Base-by-base conservation (phyloP, 2,113 vertebrate species). In the Muscicapa adusta region DNA sequence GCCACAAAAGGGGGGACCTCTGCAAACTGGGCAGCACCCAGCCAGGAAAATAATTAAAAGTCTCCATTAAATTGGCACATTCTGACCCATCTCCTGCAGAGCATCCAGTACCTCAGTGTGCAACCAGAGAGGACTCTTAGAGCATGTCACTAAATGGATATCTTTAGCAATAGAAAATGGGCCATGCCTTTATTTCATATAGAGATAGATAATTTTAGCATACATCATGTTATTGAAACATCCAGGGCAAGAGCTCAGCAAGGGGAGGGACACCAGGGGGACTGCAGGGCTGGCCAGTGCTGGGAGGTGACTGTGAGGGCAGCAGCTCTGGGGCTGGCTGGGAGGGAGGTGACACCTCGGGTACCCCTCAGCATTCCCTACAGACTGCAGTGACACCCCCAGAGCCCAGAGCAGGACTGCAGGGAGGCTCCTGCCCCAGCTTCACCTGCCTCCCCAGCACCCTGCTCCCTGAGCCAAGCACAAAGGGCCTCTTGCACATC, bases 361-460 rank as follows among this genome's bases (percentile, higher is more conserved):
- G 29, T 34, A 31, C 31, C 12, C 60, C 54, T 61, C 86, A 57
- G 73, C 79, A 45, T 51, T 51, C 89, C 33, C 53, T 11, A 3
- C 1, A 8, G 48, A 18, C 8, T 42, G 6, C 0, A 10, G 47
- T 1, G 6, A 33, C 1, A 25, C 4, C 5, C n/a, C 25, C 14
- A 5, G 1, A 1, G 40, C 54, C 47, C 20, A 20, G 61, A 54
- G 53, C 38, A 45, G 19, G 3, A 6, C 42, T 2, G 1, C 9
- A 23, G 58, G 20, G 42, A 72, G 22, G 18, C 33, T 28, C 31
- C 66, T 65, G 36, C 36, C 33, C 31, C 58, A 18, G 9, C 3
- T 18, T 38, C 16, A 18, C 3, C 20, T 29, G 42, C n/a, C 3
- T 14, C 20, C 13, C 2, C 0, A 61, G 29, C n/a, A n/a, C 17